Base-by-base conservation (phyloP, 2,888 invertebrate genomes). In the Ormia ochracea region DNA sequence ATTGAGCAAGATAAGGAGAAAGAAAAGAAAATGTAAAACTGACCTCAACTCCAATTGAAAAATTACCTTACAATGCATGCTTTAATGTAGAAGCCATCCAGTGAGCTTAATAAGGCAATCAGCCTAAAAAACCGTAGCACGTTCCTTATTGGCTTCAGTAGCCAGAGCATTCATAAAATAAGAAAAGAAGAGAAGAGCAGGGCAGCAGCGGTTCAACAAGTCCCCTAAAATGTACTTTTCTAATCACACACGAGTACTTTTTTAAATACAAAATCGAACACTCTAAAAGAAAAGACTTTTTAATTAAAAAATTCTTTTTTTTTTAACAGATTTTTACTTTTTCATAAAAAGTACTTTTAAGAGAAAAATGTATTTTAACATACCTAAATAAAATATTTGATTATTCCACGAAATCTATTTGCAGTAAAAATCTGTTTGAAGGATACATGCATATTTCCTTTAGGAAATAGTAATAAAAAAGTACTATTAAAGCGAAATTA, bases 1-100 rank as follows among this genome's bases (percentile, higher is more conserved):
- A 80, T 80, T 80, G 80, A 76, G 50, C 63, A 80, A 66, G 74
- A 80, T 76, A 73, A 73, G 45, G 31, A 65, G 5, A 36, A 45
- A 69, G 56, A 66, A 54, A 14, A 52, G 36, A 33, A 33, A 5
- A 17, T 43, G 5, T 12, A 33, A 59, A 66, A 76, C 79, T 74
- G 79, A 72, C 70, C 78, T 72, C 73, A 78, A 63, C 59, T 63
- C 56, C 63, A 65, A 50, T 70, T 77, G 69, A 77, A 70, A 74
- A 77, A 77, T 70, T 77, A 77, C 63, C 76, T 77, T 58, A 77
- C 48, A 77, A 77, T 65, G 38, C 17, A 38, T 61, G 19, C 26
- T 48, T 65, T 19, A 33, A 12, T 45, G 31, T 45, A 6, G 23
- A 61, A 52, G 28, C 48, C n/a, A 52, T 19, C 48, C n/a, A 21